Base-by-base conservation (phyloP, 2,888 invertebrate genomes). In the Autographa pulchrina region DNA sequence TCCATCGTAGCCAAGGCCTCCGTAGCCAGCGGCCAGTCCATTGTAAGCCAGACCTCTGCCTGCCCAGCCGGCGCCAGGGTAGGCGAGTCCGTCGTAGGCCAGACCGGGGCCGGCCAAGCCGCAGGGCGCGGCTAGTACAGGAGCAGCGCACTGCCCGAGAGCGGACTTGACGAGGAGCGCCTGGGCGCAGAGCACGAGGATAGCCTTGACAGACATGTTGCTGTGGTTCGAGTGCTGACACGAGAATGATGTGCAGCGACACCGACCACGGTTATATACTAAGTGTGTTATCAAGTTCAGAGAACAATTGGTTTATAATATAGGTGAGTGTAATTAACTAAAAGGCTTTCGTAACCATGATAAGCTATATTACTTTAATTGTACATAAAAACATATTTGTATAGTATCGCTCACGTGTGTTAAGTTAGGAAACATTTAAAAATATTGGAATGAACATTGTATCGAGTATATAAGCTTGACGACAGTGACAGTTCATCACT, bases 141-240 rank as follows among this genome's bases (percentile, higher is more conserved):
- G 43, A 0, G 62, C 72, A 48, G 78, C 69, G 65, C 83, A 86
- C 31, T 83, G 83, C 43, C 79, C 75, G 43, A 81, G 65, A 35
- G 72, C 82, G 32, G 41, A 68, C 86, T 84, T 81, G n/a, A 75
- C 25, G 38, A 84, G 41, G 3, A 85, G 59, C n/a, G 75, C 82
- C 58, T 82, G 82, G 70, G 72, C 82, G 78, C 75, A 85, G 35
- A 84, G 5, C 16, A 68, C 58, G 43, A 84, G 52, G 32, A 83
- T 9, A 25, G 52, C 6, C 54, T 80, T 85, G 18, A 64, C 70
- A 31, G 77, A 71, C 85, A 85, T 85, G n/a, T 75, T 70, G n/a
- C 2, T 41, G 65, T 69, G 52, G 41, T n/a, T 58, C 43, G 64
- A 71, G 54, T 54, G 9, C 61, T 68, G 31, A 61, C 25, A 62